phyloP scores from a whole-genome alignment of 2,888 invertebrate species.

The Ophraella communa region DNA sequence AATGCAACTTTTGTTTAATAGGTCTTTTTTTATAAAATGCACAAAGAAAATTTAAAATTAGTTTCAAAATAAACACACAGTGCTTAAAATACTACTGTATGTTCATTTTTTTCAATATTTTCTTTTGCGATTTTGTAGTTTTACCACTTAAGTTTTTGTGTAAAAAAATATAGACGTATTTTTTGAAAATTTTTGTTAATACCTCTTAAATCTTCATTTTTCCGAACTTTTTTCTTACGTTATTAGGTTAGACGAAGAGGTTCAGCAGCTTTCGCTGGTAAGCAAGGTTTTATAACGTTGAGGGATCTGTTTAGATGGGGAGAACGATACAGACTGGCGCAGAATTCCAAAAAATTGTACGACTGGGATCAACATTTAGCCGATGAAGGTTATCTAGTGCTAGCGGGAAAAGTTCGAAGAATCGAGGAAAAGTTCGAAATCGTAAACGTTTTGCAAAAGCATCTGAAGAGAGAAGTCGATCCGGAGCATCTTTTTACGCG shows the following conservation, averaged over 20 bases:
- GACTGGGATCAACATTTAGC: slow-evolving; percentile 98
- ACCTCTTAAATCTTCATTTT: not conserved
- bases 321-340: slow-evolving; percentile 84
- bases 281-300: slow-evolving; percentile 91
- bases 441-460: slow-evolving; percentile 75
- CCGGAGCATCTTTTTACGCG: slow-evolving; percentile 75
- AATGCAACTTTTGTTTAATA: no score
- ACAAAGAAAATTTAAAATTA: no score
- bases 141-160: no score
- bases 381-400: slow-evolving; percentile 92
- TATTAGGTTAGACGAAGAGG: slow-evolving; percentile 74
- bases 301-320: slow-evolving; percentile 97
- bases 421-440: slow-evolving; percentile 84
- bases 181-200: not conserved
- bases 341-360: slow-evolving; percentile 71
- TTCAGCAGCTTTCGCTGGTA: slow-evolving; percentile 89
- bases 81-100: no score
- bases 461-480: slow-evolving; percentile 78
- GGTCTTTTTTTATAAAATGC: no score
- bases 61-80: no score
- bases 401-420: slow-evolving; percentile 91
- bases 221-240: slow-evolving; percentile 23
- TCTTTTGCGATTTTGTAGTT: no score
- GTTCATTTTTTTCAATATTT: no score
- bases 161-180: no score